Evolutionary conservation across 2,888 invertebrate genomes (phyloP).

Genomic region (Frankliniella fusca): DNA sequence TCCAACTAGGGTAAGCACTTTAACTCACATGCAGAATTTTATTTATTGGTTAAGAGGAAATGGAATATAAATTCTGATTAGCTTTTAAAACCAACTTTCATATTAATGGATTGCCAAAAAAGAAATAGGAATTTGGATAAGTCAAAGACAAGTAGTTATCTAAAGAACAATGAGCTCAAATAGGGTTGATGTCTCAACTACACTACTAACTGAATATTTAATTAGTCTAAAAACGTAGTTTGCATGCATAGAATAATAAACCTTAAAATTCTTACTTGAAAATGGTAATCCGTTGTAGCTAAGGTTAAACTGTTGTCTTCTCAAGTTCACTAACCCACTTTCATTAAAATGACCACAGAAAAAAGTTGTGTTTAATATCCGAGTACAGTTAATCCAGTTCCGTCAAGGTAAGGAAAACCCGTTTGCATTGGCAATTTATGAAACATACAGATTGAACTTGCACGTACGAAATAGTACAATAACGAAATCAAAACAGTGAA

Average conservation of each 20-base stretch:
- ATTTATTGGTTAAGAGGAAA: too few relatives aligned
- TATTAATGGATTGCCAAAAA: not conserved
- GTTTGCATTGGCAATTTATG: not conserved
- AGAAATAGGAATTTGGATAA: not conserved
- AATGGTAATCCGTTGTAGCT: not conserved
- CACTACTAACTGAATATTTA: not conserved
- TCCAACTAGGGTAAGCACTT: too few relatives aligned
- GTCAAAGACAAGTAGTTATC: not conserved
- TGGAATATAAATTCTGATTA: too few relatives aligned
- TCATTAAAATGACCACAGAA: not conserved
- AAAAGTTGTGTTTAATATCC: not conserved
- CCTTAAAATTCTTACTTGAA: constrained; percentile 2
- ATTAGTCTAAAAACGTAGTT: not conserved
- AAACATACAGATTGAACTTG: not conserved
- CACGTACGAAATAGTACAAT: too few relatives aligned
- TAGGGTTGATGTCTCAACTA: too few relatives aligned
- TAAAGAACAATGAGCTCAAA: not conserved
- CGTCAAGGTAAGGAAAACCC: not conserved
- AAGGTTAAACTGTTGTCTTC: constrained; percentile 4
- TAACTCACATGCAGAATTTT: too few relatives aligned
- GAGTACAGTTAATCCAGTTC: not conserved
- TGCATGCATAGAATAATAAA: not conserved
- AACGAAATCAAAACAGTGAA: too few relatives aligned
- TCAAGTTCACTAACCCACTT: constrained; percentile 13
- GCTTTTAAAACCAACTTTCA: too few relatives aligned